phyloP scores from a whole-genome alignment of 2,797 vertebrate species.

The Netta rufina region DNA sequence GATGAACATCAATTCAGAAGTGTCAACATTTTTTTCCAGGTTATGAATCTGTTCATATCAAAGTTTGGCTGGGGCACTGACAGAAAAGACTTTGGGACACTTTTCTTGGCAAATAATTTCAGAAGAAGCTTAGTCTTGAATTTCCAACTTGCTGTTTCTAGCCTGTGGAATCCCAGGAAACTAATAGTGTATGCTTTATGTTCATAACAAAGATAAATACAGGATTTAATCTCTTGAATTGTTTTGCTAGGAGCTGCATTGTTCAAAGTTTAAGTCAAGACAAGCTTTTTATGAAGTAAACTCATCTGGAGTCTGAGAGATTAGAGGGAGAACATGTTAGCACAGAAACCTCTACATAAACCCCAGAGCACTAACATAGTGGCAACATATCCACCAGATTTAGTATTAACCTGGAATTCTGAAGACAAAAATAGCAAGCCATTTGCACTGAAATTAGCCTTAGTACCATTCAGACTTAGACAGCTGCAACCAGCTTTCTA shows the following conservation, averaged over 20 bases:
- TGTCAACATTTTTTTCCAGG: background rate
- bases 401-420: background rate
- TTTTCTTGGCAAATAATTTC: background rate
- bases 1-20: background rate
- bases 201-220: background rate
- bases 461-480: rapidly evolving
- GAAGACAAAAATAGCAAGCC: background rate
- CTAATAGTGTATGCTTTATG: background rate
- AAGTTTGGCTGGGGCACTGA: background rate
- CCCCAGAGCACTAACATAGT: background rate
- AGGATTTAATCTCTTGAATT: background rate
- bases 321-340: background rate
- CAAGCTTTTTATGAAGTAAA: background rate
- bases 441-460: background rate
- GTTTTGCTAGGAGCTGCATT: background rate
- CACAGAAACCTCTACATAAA: background rate
- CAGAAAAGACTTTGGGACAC: background rate
- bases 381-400: background rate
- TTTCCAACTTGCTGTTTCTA: background rate
- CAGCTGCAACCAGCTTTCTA: background rate
- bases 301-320: background rate
- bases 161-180: background rate
- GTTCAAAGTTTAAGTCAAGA: background rate
- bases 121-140: background rate
- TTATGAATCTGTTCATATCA: background rate